Evolutionary conservation across 2,797 vertebrate species (phyloP).

Genomic region (Neosalanx taihuensis): DNA sequence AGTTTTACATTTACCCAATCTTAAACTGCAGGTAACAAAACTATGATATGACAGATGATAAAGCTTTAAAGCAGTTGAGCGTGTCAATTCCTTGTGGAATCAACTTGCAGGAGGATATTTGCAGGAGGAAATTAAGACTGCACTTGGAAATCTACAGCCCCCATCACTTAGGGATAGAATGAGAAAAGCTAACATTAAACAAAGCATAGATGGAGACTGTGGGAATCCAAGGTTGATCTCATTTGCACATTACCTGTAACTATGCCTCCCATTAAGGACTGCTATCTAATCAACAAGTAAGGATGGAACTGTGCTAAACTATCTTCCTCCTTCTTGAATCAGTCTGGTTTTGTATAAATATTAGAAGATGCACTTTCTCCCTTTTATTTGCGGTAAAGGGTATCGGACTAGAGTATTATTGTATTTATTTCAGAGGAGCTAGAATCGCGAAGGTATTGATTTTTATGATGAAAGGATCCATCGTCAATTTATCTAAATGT

Average conservation of each 20-base stretch:
- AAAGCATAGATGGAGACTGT: neutral
- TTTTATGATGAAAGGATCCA: conserved; percentile 60
- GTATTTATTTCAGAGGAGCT: conserved; percentile 66
- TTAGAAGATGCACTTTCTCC: conserved; percentile 65
- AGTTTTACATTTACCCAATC: neutral
- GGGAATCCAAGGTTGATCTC: conserved; percentile 15
- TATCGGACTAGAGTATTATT: conserved; percentile 45
- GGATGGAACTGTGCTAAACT: neutral
- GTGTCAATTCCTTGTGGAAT: neutral
- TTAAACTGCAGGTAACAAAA: neutral
- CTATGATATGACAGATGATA: neutral
- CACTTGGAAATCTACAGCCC: neutral
- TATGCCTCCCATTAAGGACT: conserved; percentile 30
- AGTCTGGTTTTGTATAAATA: conserved; percentile 15
- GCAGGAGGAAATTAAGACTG: no score
- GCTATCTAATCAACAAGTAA: conserved; percentile 7
- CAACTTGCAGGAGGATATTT: neutral
- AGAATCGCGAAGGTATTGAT: conserved; percentile 44
- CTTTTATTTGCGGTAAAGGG: conserved; percentile 58
- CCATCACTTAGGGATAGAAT: neutral
- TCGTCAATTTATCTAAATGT: conserved; percentile 66
- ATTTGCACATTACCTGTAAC: conserved; percentile 20
- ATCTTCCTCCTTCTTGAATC: conserved; percentile 46
- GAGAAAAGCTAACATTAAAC: no score
- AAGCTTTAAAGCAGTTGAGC: neutral